Conservation (phyloP, 2,113 vertebrate species). For the Antennarius striatus region DNA sequence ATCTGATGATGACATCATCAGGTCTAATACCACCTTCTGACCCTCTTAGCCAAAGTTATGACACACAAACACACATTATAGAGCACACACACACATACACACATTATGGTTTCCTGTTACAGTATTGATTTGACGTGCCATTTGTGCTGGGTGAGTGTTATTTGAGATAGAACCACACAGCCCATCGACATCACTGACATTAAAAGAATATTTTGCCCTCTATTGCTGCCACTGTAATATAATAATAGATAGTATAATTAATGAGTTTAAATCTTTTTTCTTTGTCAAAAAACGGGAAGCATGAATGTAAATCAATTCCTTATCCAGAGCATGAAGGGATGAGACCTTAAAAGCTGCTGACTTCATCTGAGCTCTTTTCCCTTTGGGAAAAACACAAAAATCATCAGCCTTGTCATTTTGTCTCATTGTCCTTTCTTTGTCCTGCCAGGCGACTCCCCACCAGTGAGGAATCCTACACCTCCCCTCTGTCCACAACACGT, state of each 20-base stretch:
- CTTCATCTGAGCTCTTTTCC: constrained; percentile 36
- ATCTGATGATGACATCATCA: constrained; percentile 64
- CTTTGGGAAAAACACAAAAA: constrained; percentile 18
- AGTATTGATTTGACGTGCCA: constrained; percentile 64
- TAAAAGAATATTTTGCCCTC: constrained; percentile 35
- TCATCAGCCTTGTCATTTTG: constrained; percentile 17
- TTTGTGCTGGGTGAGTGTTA: constrained; percentile 66
- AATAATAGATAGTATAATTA: constrained; percentile 5
- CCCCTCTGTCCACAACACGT: constrained; percentile 9
- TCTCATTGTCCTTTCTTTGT: constrained; percentile 47
- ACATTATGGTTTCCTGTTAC: constrained; percentile 73
- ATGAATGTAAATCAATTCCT: constrained; percentile 22
- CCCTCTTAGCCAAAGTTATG: constrained; percentile 51
- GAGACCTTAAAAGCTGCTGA: constrained; percentile 34
- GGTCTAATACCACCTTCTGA: constrained; percentile 48
- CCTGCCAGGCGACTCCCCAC: constrained; percentile 34
- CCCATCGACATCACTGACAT: constrained; percentile 23
- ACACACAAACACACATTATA: constrained; percentile 5
- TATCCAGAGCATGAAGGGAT: background rate
- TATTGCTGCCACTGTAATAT: constrained; percentile 1
- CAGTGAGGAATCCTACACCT: constrained; percentile 32
- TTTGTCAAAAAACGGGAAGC: background rate
- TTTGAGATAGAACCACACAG: constrained; percentile 58
- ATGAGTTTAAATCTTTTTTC: constrained; percentile 33
- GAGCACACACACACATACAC: constrained; percentile 25